phyloP scores from a whole-genome alignment of 2,888 invertebrate species.

The Osmoderma eremita region DNA sequence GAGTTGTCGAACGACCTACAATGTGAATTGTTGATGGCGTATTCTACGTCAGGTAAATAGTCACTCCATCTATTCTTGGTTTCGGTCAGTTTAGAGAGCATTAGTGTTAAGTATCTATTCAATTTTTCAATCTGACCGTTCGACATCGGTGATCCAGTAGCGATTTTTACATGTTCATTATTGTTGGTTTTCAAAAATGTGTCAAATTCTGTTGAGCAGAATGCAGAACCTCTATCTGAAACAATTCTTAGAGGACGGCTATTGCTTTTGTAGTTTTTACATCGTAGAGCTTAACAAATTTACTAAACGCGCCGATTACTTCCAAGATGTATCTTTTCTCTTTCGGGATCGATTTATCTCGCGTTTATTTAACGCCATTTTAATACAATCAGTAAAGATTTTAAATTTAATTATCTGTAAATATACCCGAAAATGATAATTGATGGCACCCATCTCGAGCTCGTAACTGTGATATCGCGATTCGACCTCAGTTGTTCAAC shows the following conservation, averaged over 20 bases:
- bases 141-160: no score
- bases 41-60: no score
- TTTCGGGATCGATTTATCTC: slow-evolving; percentile 8
- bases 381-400: slow-evolving; percentile 2
- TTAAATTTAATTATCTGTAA: not conserved
- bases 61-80: no score
- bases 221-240: slow-evolving; percentile 13
- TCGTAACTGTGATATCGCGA: slow-evolving; percentile 29
- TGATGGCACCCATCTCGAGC: slow-evolving; percentile 13
- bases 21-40: no score
- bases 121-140: no score
- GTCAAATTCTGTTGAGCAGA: not conserved
- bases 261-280: no score
- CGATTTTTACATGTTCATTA: no score
- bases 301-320: slow-evolving; percentile 10
- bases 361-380: slow-evolving; percentile 7
- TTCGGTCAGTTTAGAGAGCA: no score
- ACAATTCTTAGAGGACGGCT: slow-evolving; percentile 12
- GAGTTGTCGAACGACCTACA: no score
- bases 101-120: no score
- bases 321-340: slow-evolving; percentile 17
- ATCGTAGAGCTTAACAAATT: not conserved
- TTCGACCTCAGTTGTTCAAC: slow-evolving; percentile 9
- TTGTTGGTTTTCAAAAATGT: no score
- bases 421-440: slow-evolving; percentile 14